Conservation (phyloP, 2,797 vertebrate species). For the Halcyon leucocephala region DNA sequence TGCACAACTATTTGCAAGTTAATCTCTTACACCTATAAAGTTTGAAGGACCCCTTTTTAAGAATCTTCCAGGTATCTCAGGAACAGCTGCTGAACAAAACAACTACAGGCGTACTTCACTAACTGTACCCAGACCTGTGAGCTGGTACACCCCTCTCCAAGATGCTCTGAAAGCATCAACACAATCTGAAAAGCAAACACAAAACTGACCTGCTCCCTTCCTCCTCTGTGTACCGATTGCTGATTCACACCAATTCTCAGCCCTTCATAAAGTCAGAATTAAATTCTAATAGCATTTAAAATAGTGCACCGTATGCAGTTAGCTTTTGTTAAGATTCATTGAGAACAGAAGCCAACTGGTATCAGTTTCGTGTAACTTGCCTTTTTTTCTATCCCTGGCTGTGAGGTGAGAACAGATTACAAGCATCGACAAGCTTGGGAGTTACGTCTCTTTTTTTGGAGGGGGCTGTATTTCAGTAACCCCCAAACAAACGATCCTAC, state of each 20-base stretch:
- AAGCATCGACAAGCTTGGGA: slow-evolving; percentile 17
- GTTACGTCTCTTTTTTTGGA: not conserved
- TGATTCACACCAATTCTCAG: not conserved
- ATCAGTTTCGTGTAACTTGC: not conserved
- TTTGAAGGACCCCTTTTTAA: not conserved
- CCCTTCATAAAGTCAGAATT: not conserved
- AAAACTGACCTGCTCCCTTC: not conserved
- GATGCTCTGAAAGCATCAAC: not conserved
- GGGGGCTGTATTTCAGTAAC: slow-evolving; percentile 20
- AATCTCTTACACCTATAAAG: not conserved
- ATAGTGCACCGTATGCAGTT: not conserved
- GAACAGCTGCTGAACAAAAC: not conserved
- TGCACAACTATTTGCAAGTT: not conserved
- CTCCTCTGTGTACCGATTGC: not conserved
- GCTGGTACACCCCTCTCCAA: not conserved
- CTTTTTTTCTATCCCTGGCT: slow-evolving; percentile 23
- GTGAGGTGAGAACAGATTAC: not conserved
- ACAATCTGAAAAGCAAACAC: not conserved
- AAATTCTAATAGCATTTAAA: not conserved
- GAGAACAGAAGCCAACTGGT: not conserved
- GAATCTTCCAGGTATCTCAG: not conserved
- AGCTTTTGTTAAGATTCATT: not conserved
- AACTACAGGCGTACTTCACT: not conserved
- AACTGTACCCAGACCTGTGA: not conserved
- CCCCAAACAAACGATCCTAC: not conserved